Evolutionary conservation across 2,113 vertebrate species (phyloP).

Genomic region (Callorhinus ursinus): DNA sequence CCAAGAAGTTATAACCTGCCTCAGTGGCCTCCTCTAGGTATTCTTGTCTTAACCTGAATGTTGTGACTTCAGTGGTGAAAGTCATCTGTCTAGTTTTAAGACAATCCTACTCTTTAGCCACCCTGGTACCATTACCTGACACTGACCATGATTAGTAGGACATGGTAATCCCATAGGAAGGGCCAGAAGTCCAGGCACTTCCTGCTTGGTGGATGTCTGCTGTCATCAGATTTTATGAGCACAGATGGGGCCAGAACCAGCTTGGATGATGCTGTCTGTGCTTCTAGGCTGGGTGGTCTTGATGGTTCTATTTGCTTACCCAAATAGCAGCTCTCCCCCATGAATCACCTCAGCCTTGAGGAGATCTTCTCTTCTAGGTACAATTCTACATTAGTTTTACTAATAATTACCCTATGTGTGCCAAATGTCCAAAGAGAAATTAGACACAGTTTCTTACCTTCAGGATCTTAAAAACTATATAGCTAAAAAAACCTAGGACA

Average conservation of each 20-base stretch:
- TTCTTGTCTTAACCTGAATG: slow-evolving; percentile 13
- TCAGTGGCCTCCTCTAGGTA: background rate
- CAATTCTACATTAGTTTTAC: background rate
- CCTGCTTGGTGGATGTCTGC: background rate
- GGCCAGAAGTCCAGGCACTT: background rate
- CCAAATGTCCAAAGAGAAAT: background rate
- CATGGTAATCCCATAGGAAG: background rate
- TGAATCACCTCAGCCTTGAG: background rate
- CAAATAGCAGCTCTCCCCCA: background rate
- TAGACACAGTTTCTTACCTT: background rate
- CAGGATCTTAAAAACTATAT: background rate
- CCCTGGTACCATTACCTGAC: background rate
- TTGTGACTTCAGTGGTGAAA: background rate
- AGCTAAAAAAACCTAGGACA: background rate
- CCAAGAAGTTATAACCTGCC: background rate
- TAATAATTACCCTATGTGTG: background rate
- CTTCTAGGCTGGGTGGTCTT: background rate
- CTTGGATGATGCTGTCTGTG: background rate
- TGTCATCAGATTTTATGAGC: background rate
- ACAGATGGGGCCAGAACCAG: background rate
- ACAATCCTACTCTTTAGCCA: background rate
- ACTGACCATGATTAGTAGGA: background rate
- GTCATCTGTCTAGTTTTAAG: background rate
- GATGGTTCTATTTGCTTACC: background rate
- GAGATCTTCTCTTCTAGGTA: background rate